phyloP scores from a whole-genome alignment of 1,140 invertebrate genomes.

The Hermatobates lingyangjiaoensis region DNA sequence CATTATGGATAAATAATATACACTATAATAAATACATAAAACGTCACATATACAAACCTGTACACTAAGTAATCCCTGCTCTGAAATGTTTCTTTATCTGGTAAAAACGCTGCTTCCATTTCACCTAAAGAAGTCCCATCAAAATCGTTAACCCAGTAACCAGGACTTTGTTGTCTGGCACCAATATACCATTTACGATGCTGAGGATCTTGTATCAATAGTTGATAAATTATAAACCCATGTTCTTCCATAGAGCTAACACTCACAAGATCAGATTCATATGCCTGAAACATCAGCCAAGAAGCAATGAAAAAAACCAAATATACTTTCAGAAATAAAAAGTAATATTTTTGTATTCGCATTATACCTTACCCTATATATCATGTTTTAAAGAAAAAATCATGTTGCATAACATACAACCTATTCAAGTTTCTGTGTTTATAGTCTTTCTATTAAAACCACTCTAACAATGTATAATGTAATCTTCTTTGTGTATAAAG shows the following conservation, averaged over 20 bases:
- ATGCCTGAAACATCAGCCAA: slow-evolving; percentile 22
- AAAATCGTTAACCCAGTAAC: slow-evolving; percentile 65
- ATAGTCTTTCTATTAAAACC: no score
- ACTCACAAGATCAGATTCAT: slow-evolving; percentile 58
- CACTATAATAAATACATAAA: no score
- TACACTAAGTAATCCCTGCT: slow-evolving; percentile 38
- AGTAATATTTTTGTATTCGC: background rate
- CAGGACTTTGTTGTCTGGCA: slow-evolving; percentile 45
- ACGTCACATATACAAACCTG: slow-evolving; percentile 25
- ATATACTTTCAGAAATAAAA: background rate
- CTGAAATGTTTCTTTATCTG: slow-evolving; percentile 27
- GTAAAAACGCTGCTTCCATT: slow-evolving; percentile 66
- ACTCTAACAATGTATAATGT: no score
- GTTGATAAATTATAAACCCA: slow-evolving; percentile 56
- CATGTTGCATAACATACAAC: background rate
- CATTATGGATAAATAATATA: no score
- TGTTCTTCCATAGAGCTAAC: slow-evolving; percentile 71
- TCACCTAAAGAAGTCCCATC: slow-evolving; percentile 54
- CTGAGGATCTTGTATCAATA: slow-evolving; percentile 63
- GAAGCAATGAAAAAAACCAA: background rate
- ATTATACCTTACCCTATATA: background rate
- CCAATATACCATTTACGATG: slow-evolving; percentile 74
- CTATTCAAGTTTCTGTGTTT: no score
- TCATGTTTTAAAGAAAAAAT: background rate
- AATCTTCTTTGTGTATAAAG: no score